Evolutionary conservation across 2,888 invertebrate species (phyloP).

Genomic region (Arge pagana): DNA sequence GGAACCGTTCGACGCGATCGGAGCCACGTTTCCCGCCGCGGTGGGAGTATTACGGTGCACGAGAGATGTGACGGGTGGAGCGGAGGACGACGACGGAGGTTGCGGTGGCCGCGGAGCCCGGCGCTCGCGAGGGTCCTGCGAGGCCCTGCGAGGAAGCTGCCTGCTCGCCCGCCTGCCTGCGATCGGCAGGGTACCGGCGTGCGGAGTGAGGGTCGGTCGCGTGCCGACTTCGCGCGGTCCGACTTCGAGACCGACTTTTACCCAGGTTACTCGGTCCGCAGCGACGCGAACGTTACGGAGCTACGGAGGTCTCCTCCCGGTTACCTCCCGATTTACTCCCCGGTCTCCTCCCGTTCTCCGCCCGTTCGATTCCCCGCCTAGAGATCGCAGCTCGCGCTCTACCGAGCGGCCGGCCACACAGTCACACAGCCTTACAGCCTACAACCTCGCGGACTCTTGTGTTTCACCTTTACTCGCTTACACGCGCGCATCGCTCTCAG

Average conservation of each 20-base stretch:
- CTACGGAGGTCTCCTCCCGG: conserved; percentile 43
- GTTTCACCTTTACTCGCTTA: conserved; percentile 19
- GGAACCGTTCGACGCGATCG: too few relatives aligned
- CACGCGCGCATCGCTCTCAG: conserved; percentile 36
- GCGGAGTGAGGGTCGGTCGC: conserved; percentile 51
- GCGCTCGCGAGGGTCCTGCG: conserved; percentile 21
- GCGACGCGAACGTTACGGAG: conserved; percentile 46
- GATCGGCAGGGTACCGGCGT: conserved; percentile 53
- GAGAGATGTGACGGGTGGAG: conserved; percentile 29
- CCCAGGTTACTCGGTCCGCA: conserved; percentile 17
- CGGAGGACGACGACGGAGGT: conserved; percentile 26
- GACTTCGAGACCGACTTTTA: conserved; percentile 34
- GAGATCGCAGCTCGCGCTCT: conserved; percentile 32
- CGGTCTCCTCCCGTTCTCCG: conserved; percentile 32
- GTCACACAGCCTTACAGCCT: conserved; percentile 28
- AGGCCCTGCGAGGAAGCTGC: conserved; percentile 15
- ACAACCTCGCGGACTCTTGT: conserved; percentile 35
- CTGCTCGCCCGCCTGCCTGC: conserved; percentile 34
- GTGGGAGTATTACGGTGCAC: conserved; percentile 40
- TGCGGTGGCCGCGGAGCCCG: conserved; percentile 30
- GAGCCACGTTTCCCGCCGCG: too few relatives aligned
- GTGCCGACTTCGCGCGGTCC: conserved; percentile 55
- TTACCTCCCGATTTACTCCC: conserved; percentile 39
- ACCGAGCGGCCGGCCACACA: conserved; percentile 30
- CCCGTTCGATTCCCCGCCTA: conserved; percentile 43